Conservation (phyloP, 2,113 vertebrate species). For the Desmodus rotundus region DNA sequence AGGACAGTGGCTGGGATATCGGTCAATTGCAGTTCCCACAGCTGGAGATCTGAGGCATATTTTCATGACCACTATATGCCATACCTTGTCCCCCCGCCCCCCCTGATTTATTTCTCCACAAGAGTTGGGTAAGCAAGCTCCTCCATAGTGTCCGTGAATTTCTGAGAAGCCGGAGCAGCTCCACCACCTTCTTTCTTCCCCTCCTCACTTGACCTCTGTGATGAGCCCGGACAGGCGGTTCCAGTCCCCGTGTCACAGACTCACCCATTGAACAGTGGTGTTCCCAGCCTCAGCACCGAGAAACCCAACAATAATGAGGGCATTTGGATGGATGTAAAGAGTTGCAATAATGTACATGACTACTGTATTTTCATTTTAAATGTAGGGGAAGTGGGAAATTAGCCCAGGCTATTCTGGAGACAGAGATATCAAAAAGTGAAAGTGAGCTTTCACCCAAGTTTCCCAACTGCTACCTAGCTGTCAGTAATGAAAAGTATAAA, state of each 20-base stretch:
- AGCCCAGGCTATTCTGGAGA: not conserved
- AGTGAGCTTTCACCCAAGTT: not conserved
- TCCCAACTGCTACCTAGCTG: not conserved
- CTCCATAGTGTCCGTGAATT: not conserved
- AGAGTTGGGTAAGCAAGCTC: not conserved
- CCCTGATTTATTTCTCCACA: not conserved
- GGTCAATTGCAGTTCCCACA: not conserved
- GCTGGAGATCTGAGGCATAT: not conserved
- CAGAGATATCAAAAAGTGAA: not conserved
- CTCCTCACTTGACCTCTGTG: not conserved
- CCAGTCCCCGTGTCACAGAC: not conserved
- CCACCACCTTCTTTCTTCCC: not conserved
- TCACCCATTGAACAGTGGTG: not conserved
- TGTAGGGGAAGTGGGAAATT: not conserved
- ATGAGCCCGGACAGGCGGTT: not conserved
- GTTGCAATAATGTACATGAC: not conserved
- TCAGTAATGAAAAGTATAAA: not conserved
- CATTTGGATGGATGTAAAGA: not conserved
- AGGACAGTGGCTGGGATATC: not conserved
- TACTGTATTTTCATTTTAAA: not conserved
- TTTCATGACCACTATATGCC: not conserved
- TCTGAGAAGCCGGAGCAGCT: not conserved
- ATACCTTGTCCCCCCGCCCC: too few species aligned
- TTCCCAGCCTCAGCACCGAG: not conserved
- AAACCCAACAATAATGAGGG: not conserved